These are phyloP conservation scores for Porites lobata DNA, from an alignment of 92 coral and sea anemone species.

Conservation along the genomic window DNA sequence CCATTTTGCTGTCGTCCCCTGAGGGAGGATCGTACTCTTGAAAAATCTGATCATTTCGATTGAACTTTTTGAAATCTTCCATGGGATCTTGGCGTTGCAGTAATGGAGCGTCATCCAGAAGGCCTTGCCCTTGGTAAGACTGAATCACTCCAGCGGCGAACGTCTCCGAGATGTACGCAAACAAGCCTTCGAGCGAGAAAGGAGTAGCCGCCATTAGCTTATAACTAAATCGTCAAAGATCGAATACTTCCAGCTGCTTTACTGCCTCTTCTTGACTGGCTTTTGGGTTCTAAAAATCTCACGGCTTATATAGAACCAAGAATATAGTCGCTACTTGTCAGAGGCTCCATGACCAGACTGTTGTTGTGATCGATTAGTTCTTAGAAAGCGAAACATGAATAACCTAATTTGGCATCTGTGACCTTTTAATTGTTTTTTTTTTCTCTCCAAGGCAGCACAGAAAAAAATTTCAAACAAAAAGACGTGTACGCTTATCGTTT, in stretches of 20 bases:
- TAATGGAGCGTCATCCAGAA: background rate
- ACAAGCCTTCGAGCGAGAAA: background rate
- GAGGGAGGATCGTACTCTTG: constrained; percentile 58
- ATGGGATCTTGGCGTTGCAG: constrained; percentile 3
- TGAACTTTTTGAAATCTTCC: constrained; percentile 43
- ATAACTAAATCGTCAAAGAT: no score
- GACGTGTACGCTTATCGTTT: no score
- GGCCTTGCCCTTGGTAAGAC: background rate
- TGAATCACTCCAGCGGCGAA: background rate
- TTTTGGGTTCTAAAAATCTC: no score
- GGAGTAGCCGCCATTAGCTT: background rate
- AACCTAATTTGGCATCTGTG: background rate
- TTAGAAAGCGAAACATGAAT: background rate
- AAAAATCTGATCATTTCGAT: constrained; percentile 54
- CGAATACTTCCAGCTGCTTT: no score
- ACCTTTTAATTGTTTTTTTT: background rate
- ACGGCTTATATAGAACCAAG: background rate
- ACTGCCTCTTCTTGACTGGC: no score
- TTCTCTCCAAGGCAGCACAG: background rate
- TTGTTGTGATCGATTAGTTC: background rate
- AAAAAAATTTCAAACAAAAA: background rate
- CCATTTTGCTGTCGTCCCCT: constrained; percentile 47
- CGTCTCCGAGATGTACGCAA: background rate
- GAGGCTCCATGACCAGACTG: background rate
- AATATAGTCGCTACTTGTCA: background rate